Evolutionary conservation across 1,140 invertebrate genomes (phyloP).

Genomic region (Olivierus martensii): DNA sequence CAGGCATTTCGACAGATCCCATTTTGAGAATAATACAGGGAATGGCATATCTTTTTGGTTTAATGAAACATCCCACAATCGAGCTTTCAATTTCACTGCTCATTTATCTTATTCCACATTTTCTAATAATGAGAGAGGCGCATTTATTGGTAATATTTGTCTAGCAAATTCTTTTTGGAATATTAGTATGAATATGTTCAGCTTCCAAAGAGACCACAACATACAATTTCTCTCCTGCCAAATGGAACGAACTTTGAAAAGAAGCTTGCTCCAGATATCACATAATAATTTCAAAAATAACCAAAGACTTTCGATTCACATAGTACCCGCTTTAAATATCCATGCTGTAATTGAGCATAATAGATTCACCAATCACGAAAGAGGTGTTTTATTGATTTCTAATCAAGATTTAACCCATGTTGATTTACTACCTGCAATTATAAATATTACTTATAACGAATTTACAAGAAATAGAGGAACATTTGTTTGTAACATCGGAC

Average conservation of each 20-base stretch:
- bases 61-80: constrained; percentile 70
- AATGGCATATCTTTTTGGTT: constrained; percentile 75
- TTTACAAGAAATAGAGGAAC: constrained; percentile 73
- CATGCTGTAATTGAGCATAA: constrained; percentile 69
- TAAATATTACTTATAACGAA: constrained; percentile 73
- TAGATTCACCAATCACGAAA: constrained; percentile 61
- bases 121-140: constrained; percentile 54
- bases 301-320: constrained; percentile 54
- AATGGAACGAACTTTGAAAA: neutral
- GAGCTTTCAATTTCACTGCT: constrained; percentile 37
- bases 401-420: constrained; percentile 45
- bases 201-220: constrained; percentile 53
- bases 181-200: constrained; percentile 71
- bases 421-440: constrained; percentile 45
- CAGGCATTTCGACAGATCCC: constrained; percentile 65
- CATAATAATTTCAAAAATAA: constrained; percentile 70
- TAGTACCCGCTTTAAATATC: constrained; percentile 72
- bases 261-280: constrained; percentile 52
- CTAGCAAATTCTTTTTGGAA: constrained; percentile 47
- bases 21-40: constrained; percentile 54
- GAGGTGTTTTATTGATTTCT: constrained; percentile 71
- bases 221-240: constrained; percentile 58
- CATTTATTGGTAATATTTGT: constrained; percentile 50
- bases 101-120: constrained; percentile 70
- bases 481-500: constrained; percentile 71